Base-by-base conservation (phyloP, 35 echinoderm and acorn worm genomes). In the Diadema setosum region DNA sequence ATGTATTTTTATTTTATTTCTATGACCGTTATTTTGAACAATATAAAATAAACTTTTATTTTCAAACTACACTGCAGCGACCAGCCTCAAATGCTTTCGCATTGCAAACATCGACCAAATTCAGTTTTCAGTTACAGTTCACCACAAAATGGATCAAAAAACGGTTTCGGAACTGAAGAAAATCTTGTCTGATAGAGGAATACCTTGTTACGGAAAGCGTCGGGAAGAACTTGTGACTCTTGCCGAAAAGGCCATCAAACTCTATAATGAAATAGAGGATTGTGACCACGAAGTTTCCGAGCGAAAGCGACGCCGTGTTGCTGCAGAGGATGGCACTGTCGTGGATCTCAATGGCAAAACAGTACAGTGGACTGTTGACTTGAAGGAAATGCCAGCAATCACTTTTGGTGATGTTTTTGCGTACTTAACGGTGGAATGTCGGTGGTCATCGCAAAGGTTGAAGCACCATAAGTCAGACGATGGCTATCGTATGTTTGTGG, bases 271-370 rank as follows among this genome's bases (percentile, higher is more conserved):
- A 75, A 75, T 20, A 24, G 59, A 73, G 43, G 40, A 39, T 73
- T 74, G 42, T 43, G 85, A 87, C 40, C 59, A 87, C 60, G 59
- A 73, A 69, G 11, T 24, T 44, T 73, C 59, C 31, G 85, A 87
- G 60, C 35, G 85, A 48, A 87, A 87, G 65, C 59, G 85, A 70
- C 33, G 65, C 31, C 45, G 61, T 75, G 85, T 87, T 70, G 85
- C 30, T 46, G 33, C 16, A 25, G 59, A 87, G 11, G 40, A 87
- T 26, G 42, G 59, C 35, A 44, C 59, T 46, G n/a, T n/a, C n/a
- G 31, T 75, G 7, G 85, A 75, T 32, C 42, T 74, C 31, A 58
- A 56, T 42, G 23, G 70, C 29, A 31, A 82, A 27, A 34, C 40
- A 81, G 67, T 87, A 9, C 33, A 46, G 1, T 82, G 70, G 46